phyloP scores from a whole-genome alignment of 2,888 invertebrate genomes.

The Hyppa rectilinea region DNA sequence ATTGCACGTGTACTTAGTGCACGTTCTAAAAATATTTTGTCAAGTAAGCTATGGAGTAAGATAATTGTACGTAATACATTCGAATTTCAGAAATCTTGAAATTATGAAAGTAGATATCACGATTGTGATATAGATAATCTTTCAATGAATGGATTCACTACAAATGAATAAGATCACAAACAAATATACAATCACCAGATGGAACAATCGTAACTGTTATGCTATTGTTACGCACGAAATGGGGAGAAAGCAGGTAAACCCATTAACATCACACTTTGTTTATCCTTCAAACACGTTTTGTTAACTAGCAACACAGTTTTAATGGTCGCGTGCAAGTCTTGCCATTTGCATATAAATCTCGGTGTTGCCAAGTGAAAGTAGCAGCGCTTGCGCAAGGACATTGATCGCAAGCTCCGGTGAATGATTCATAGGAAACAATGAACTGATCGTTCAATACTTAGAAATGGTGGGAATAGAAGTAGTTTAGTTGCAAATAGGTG shows the following conservation, averaged over 20 bases:
- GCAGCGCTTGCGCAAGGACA: slow-evolving; percentile 58
- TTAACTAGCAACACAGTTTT: slow-evolving; percentile 41
- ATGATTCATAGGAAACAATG: slow-evolving; percentile 56
- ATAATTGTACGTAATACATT: not conserved
- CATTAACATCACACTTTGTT: slow-evolving; percentile 21
- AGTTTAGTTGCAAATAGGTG: slow-evolving; percentile 20
- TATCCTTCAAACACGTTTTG: slow-evolving; percentile 33
- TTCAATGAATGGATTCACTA: not conserved
- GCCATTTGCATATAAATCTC: slow-evolving; percentile 67
- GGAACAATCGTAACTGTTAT: slow-evolving; percentile 10
- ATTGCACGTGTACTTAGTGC: not conserved
- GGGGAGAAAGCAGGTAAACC: slow-evolving; percentile 39
- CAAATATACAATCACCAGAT: not conserved
- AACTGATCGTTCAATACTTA: slow-evolving; percentile 30
- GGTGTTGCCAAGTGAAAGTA: slow-evolving; percentile 68
- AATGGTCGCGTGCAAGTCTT: slow-evolving; percentile 45
- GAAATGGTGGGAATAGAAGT: slow-evolving; percentile 28
- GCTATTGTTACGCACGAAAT: slow-evolving; percentile 28
- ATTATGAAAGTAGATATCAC: not conserved
- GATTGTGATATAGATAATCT: not conserved
- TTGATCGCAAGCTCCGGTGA: slow-evolving; percentile 45
- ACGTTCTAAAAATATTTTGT: not conserved
- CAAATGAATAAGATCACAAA: not conserved
- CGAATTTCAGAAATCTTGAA: not conserved
- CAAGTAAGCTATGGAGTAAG: not conserved